Conservation (phyloP, 1,140 invertebrate genomes). For the Scaptomyza graminum region DNA sequence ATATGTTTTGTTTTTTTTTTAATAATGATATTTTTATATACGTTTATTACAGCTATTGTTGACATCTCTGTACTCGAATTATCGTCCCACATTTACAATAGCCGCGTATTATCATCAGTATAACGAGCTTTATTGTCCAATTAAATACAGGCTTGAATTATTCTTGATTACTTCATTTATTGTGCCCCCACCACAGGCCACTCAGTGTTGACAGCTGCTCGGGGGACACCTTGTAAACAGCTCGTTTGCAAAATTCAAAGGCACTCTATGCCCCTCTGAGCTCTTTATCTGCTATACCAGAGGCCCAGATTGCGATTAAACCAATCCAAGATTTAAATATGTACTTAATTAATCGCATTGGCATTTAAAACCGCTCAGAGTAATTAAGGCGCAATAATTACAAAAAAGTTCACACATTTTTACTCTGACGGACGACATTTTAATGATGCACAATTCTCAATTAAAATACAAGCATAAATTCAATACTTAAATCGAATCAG, state of each 20-base stretch:
- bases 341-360: constrained; percentile 65
- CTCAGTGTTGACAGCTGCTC: constrained; percentile 6
- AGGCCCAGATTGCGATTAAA: constrained; percentile 9
- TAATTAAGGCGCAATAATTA: constrained; percentile 59
- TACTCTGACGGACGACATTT: constrained; percentile 4
- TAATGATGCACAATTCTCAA: constrained; percentile 6
- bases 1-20: not conserved
- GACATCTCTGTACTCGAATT: constrained; percentile 17
- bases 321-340: constrained; percentile 28
- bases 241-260: not conserved
- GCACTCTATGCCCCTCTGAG: not conserved
- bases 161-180: constrained; percentile 71
- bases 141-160: constrained; percentile 77
- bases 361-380: constrained; percentile 62
- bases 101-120: constrained; percentile 60
- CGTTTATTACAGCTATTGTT: constrained; percentile 22
- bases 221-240: constrained; percentile 16
- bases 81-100: constrained; percentile 50
- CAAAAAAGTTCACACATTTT: constrained; percentile 34
- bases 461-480: no score
- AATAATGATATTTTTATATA: not conserved
- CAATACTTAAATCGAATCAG: no score
- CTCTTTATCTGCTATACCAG: constrained; percentile 2
- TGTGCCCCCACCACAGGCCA: constrained; percentile 20
- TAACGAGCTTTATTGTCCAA: constrained; percentile 78